Percentiles rank a stretch among this genome's conserved stretches.
phyloP scores from a whole-genome alignment of 1,140 invertebrate genomes.

The Solen grandis region DNA sequence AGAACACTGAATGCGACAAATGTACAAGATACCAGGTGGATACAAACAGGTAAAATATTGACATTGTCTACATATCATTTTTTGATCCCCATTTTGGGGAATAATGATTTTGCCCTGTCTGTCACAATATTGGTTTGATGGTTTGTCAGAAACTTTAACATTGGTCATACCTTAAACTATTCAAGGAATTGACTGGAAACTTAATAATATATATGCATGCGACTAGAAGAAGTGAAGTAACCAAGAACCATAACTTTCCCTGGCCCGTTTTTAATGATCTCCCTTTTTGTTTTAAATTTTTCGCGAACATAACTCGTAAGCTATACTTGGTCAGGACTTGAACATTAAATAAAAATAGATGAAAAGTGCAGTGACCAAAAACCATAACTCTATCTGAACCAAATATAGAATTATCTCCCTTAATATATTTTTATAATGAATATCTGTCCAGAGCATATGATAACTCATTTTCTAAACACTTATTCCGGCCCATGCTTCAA shows the following conservation, averaged over 20 bases:
- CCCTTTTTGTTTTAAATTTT: no score
- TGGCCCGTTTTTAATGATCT: no score
- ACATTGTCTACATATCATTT: background rate
- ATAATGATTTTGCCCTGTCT: background rate
- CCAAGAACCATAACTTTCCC: background rate
- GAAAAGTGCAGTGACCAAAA: no score
- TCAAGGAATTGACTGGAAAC: background rate
- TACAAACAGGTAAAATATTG: constrained; percentile 26
- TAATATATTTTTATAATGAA: no score
- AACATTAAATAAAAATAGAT: no score
- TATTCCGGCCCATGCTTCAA: no score
- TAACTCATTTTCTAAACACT: no score
- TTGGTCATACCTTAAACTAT: background rate
- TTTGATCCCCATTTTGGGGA: background rate
- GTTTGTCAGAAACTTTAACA: background rate
- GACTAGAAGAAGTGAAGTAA: background rate
- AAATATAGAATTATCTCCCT: no score
- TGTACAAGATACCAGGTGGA: constrained; percentile 21
- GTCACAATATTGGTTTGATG: background rate
- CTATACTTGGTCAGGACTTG: no score
- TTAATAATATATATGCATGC: background rate
- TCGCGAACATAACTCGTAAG: no score
- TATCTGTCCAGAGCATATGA: no score
- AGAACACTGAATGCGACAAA: constrained; percentile 32
- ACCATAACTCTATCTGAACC: no score